phyloP scores from a whole-genome alignment of 2,888 invertebrate genomes.

The Branchipolynoe longqiensis region DNA sequence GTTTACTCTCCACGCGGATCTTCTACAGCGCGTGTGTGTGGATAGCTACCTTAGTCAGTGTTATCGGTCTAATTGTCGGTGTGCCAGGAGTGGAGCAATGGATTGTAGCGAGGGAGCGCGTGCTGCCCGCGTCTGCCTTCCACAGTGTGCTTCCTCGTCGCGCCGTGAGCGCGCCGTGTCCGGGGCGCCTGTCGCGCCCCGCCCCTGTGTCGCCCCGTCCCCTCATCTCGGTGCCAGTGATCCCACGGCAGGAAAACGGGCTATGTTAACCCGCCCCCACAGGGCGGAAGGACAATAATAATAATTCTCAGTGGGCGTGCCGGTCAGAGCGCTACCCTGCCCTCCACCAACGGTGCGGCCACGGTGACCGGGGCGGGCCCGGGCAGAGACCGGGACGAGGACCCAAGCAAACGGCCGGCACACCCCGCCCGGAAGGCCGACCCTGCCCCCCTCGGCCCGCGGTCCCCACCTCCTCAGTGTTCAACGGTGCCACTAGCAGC shows the following conservation, averaged over 20 bases:
- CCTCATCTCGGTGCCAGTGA: no score
- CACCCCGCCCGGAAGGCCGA: constrained; percentile 1
- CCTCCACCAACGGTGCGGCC: not conserved
- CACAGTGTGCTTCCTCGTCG: no score
- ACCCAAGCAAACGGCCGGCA: not conserved
- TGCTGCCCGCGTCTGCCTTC: no score
- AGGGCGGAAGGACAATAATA: constrained; percentile 20
- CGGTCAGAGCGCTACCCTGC: constrained; percentile 17
- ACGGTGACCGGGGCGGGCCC: constrained; percentile 53
- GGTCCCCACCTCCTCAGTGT: constrained; percentile 7
- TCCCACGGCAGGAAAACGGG: not conserved
- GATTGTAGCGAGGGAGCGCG: not conserved
- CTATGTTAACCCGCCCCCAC: not conserved
- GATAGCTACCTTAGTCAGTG: no score
- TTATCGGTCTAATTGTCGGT: not conserved
- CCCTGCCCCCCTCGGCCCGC: constrained; percentile 25
- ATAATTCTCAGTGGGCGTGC: constrained; percentile 23
- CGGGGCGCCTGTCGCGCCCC: no score
- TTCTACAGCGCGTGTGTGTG: no score
- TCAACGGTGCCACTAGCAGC: not conserved
- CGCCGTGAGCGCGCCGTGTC: no score
- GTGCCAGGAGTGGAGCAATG: not conserved
- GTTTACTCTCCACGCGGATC: no score
- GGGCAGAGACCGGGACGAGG: constrained; percentile 28
- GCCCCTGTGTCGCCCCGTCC: no score